Evolutionary conservation across 2,888 invertebrate genomes (phyloP).

Genomic region (Trichogramma evanescens): DNA sequence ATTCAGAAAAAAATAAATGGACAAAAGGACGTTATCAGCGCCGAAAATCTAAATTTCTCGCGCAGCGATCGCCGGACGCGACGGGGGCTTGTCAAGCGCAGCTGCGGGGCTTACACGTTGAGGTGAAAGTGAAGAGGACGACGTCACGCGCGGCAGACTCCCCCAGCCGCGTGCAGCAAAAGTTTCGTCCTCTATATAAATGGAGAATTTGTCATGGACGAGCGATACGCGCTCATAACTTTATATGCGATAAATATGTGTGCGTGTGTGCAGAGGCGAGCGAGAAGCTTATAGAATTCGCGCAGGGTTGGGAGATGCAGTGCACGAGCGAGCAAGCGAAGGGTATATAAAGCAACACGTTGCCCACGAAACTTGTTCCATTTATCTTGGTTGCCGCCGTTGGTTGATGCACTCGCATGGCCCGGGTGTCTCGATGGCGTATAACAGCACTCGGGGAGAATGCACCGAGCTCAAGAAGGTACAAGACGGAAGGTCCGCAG

Average conservation of each 20-base stretch:
- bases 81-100: not conserved
- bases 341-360: conserved; percentile 30
- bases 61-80: conserved; percentile 2
- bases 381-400: conserved; percentile 31
- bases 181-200: not conserved
- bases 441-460: too few species aligned
- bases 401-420: too few species aligned
- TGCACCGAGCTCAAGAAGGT: too few species aligned
- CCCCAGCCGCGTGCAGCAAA: not conserved
- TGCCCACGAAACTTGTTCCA: conserved; percentile 34
- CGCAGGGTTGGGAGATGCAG: conserved; percentile 12
- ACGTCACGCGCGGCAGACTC: too few species aligned
- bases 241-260: too few species aligned
- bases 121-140: too few species aligned
- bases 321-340: conserved; percentile 18
- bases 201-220: too few species aligned
- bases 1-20: not conserved
- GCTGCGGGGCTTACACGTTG: not conserved
- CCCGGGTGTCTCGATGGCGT: too few species aligned
- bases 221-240: too few species aligned
- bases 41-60: conserved; percentile 15
- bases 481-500: too few species aligned
- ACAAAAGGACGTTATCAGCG: conserved; percentile 7
- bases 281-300: conserved; percentile 6
- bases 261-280: not conserved